Conservation (phyloP, 1,140 invertebrate genomes). For the Hetaerina americana region DNA sequence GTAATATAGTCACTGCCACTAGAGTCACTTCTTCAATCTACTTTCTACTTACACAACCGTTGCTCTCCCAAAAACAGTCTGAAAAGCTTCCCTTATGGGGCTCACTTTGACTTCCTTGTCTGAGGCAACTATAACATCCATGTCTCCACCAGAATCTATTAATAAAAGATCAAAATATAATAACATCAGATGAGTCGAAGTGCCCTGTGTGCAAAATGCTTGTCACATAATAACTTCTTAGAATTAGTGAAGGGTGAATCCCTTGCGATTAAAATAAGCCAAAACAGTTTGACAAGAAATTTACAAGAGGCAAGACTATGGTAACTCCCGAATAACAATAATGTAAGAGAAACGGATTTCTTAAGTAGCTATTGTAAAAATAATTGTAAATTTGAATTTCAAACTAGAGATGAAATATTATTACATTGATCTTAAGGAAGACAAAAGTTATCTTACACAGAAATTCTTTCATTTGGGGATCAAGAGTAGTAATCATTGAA, state of each 20-base stretch:
- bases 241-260: too few relatives aligned
- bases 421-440: neutral
- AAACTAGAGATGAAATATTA: too few relatives aligned
- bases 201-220: too few relatives aligned
- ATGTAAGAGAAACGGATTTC: neutral
- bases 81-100: slow-evolving; percentile 69
- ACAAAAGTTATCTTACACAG: slow-evolving; percentile 47
- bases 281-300: too few relatives aligned
- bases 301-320: too few relatives aligned
- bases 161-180: slow-evolving; percentile 18
- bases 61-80: slow-evolving; percentile 65
- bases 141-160: slow-evolving; percentile 63
- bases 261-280: too few relatives aligned
- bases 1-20: too few relatives aligned
- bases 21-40: neutral
- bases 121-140: slow-evolving; percentile 61
- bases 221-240: too few relatives aligned
- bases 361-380: too few relatives aligned
- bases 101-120: slow-evolving; percentile 63
- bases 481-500: slow-evolving; percentile 74
- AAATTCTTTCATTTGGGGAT: slow-evolving; percentile 82
- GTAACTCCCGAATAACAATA: too few relatives aligned
- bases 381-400: too few relatives aligned
- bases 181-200: neutral
- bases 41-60: slow-evolving; percentile 48